phyloP scores from a whole-genome alignment of 2,797 vertebrate genomes.

The Gallinago nigripennis region DNA sequence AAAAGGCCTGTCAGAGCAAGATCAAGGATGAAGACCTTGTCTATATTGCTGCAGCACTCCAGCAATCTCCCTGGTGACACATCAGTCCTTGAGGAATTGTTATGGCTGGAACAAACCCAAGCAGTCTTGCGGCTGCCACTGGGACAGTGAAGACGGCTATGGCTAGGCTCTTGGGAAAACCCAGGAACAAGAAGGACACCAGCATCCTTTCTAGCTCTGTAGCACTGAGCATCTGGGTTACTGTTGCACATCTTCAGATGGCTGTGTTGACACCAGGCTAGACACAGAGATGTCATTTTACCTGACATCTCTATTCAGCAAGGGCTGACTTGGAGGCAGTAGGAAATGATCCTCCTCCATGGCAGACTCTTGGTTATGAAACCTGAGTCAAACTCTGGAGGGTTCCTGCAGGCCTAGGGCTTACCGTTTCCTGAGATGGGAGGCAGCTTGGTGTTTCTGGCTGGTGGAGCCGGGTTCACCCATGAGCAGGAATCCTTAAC shows the following conservation, averaged over 20 bases:
- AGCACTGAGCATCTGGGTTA: background rate
- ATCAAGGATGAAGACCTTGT: background rate
- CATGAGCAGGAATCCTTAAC: constrained; percentile 93
- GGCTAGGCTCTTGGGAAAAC: background rate
- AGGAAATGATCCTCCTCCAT: background rate
- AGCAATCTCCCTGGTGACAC: background rate
- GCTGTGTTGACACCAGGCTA: background rate
- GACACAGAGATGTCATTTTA: background rate
- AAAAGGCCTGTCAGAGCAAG: background rate
- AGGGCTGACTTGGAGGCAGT: background rate
- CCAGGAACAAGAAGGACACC: background rate
- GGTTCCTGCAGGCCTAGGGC: constrained; percentile 18
- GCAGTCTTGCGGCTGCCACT: background rate
- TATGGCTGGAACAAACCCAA: background rate
- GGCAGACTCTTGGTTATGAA: background rate
- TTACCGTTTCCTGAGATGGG: constrained; percentile 91
- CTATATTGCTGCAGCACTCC: background rate
- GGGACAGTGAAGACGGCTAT: background rate
- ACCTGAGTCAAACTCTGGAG: background rate
- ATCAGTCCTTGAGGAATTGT: background rate
- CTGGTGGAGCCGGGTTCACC: constrained; percentile 85
- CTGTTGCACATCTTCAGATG: background rate
- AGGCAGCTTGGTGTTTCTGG: constrained; percentile 92
- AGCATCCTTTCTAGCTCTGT: background rate
- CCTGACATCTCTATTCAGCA: background rate